These are phyloP conservation scores for Julus scanicus DNA, from an alignment of 2,888 invertebrate genomes.

Conservation along the genomic window DNA sequence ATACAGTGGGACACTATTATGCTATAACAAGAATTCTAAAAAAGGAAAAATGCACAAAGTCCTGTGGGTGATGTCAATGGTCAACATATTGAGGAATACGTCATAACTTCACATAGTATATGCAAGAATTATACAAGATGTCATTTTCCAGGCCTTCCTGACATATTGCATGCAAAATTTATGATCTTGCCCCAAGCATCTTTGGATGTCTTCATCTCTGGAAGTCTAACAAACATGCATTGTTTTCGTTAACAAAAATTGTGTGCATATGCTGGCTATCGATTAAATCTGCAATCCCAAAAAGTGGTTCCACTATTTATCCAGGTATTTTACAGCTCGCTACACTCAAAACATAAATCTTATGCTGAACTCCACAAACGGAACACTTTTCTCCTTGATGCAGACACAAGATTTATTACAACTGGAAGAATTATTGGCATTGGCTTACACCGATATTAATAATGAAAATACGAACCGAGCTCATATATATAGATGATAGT, in stretches of 20 bases:
- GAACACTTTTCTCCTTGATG: background rate
- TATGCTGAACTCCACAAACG: background rate
- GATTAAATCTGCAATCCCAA: background rate
- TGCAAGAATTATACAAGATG: no score
- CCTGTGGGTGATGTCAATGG: no score
- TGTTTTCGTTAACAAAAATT: background rate
- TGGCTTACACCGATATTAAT: conserved; percentile 27
- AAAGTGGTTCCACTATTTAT: conserved; percentile 1
- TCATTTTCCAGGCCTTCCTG: no score
- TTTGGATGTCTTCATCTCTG: no score
- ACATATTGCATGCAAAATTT: no score
- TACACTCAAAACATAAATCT: conserved; percentile 14
- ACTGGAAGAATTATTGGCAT: conserved; percentile 27
- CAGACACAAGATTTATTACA: conserved; percentile 9
- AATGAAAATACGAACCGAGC: background rate
- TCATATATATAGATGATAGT: background rate
- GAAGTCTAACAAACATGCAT: no score
- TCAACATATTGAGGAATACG: no score
- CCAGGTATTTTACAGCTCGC: conserved; percentile 34
- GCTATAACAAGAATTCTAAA: no score
- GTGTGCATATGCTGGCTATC: background rate
- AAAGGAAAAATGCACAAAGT: no score
- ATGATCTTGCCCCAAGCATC: no score
- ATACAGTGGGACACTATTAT: no score
- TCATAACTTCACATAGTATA: no score